Evolutionary conservation across 2,888 invertebrate species (phyloP), one percentile per base, ranked within the genome.

Genomic region (Blastobasis lacticolella): DNA sequence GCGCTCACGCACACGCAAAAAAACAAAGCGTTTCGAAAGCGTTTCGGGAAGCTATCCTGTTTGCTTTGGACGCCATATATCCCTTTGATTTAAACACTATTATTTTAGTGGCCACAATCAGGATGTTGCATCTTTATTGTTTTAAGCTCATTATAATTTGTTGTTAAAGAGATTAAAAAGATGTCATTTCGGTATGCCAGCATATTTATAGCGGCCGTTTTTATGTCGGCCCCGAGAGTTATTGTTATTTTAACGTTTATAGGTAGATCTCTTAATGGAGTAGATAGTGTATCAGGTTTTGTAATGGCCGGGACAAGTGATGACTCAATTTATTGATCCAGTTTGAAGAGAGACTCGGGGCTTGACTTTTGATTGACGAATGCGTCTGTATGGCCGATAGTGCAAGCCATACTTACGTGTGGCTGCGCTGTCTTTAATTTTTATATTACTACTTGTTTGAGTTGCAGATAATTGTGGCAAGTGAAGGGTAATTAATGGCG

Each of bases 41-140:
- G 23, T 79, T 79, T 74, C 64, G 69, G 70, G 67, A 63, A 65
- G 75, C 70, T 68, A 67, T 70, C 68, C 70, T 67, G 64, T 62
- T 58, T 55, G 53, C 49, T 53, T 53, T 56, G 58, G 59, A 53
- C 53, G 58, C 58, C 64, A 66, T 70, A 69, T 70, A 71, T 72
- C 66, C 54, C 66, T 75, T 73, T 77, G 74, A 77, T 76, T 75
- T 73, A 76, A 62, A 52, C 54, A 61, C 69, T 77, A 76, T 81
- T 81, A 79, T 77, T 73, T 67, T 68, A 75, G 75, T 63, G 73
- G 75, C 63, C 54, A 59, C 54, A 54, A 64, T 68, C 66, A 51
- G 58, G 57, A 60, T 62, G 55, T 54, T 23, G 49, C 55, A 55
- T 59, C 66, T 69, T 69, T 66, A 67, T 67, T 69, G 69, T 73